These are phyloP conservation scores for Rhea americana DNA, from an alignment of 2,113 vertebrate genomes.

Conservation along the genomic window DNA sequence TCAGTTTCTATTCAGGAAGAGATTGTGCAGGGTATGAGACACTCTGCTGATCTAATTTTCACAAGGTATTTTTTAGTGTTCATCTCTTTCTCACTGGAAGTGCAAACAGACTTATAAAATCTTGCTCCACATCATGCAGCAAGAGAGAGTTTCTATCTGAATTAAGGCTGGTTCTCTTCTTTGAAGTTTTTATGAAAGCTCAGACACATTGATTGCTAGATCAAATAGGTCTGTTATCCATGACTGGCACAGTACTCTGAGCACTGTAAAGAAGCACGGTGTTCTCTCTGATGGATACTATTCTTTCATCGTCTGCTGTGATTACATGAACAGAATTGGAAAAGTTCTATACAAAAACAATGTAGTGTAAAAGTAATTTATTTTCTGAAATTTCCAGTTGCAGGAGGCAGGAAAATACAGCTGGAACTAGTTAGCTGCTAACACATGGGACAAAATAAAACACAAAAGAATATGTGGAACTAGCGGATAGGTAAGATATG, in stretches of 20 bases:
- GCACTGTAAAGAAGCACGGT: not conserved
- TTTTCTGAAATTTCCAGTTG: not conserved
- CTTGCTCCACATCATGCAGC: not conserved
- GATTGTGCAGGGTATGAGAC: not conserved
- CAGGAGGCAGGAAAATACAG: not conserved
- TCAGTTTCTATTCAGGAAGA: not conserved
- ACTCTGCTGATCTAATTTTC: not conserved
- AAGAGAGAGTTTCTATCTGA: not conserved
- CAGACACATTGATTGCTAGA: not conserved
- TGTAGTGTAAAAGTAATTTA: accelerated
- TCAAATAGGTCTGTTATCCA: not conserved
- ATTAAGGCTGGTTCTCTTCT: not conserved
- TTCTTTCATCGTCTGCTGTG: not conserved
- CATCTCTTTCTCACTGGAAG: not conserved
- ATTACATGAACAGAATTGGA: not conserved
- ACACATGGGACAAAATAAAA: not conserved
- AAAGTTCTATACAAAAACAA: not conserved
- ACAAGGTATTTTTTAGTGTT: not conserved
- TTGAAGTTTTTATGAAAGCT: not conserved
- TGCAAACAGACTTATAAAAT: not conserved
- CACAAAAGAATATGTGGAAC: not conserved
- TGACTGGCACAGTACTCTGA: not conserved
- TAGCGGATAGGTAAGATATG: not conserved
- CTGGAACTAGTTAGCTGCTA: not conserved
- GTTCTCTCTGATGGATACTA: not conserved